Conservation (phyloP, 2,888 invertebrate genomes). For the Habrosyne pyritoides region DNA sequence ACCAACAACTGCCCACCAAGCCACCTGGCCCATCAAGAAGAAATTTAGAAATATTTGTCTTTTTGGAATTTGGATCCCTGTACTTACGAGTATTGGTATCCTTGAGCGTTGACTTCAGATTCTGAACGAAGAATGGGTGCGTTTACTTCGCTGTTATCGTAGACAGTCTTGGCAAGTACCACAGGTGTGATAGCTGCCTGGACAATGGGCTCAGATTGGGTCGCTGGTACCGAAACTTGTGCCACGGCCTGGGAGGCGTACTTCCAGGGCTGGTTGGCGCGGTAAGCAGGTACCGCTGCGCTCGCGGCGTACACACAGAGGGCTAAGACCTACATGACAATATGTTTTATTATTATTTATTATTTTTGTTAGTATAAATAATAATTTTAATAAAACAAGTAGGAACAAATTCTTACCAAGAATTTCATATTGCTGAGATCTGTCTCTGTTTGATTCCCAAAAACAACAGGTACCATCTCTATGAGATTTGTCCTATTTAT, state of each 20-base stretch:
- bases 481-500: constrained; percentile 44
- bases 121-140: constrained; percentile 41
- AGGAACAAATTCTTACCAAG: constrained; percentile 42
- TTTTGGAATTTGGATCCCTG: no score
- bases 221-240: constrained; percentile 8
- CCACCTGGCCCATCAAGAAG: no score
- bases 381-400: no score
- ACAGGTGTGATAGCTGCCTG: constrained; percentile 10
- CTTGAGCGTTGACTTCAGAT: constrained; percentile 34
- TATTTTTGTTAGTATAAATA: neutral
- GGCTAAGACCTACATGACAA: constrained; percentile 40
- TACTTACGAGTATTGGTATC: constrained; percentile 48
- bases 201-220: constrained; percentile 9
- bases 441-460: constrained; percentile 40
- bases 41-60: no score
- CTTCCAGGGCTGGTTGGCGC: constrained; percentile 18
- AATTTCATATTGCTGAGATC: constrained; percentile 60
- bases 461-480: constrained; percentile 45
- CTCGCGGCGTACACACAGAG: constrained; percentile 50
- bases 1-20: no score
- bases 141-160: constrained; percentile 25
- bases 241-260: constrained; percentile 22
- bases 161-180: constrained; percentile 12
- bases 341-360: neutral
- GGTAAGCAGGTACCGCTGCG: constrained; percentile 30